Conservation (phyloP, 2,113 vertebrate genomes). For the Colistium nudipinnis region DNA sequence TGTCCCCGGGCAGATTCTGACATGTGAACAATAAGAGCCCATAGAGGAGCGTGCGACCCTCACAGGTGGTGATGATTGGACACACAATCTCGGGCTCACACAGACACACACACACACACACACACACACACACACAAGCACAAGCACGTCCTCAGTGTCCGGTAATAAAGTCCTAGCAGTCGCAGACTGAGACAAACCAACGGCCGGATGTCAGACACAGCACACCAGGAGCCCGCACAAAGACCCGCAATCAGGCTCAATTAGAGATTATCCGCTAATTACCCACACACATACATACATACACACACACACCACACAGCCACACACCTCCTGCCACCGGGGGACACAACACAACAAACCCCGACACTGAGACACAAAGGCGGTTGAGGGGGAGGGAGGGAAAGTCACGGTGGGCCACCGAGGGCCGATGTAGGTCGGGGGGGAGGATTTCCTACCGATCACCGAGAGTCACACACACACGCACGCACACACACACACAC, state of each 20-base stretch:
- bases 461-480: constrained; percentile 36
- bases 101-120: background rate
- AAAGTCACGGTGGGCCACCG: constrained; percentile 55
- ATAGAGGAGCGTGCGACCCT: constrained; percentile 14
- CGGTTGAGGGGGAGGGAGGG: constrained; percentile 19
- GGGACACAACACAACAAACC: constrained; percentile 54
- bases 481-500: constrained; percentile 7
- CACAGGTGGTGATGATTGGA: constrained; percentile 28
- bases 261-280: constrained; percentile 81
- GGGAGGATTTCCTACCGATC: constrained; percentile 72
- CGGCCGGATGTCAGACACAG: constrained; percentile 68
- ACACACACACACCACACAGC: constrained; percentile 18
- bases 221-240: constrained; percentile 53
- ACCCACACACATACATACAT: constrained; percentile 34
- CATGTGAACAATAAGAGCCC: constrained; percentile 23
- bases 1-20: constrained; percentile 28
- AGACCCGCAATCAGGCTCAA: constrained; percentile 71
- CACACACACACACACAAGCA: constrained; percentile 5
- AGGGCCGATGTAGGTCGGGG: constrained; percentile 74
- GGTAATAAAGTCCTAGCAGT: constrained; percentile 63
- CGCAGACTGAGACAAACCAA: constrained; percentile 60
- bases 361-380: constrained; percentile 73
- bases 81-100: background rate
- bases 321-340: constrained; percentile 34
- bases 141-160: constrained; percentile 2